Evolutionary conservation across 2,888 invertebrate genomes (phyloP), one percentile per base, ranked within the genome.

Genomic region (Andricus quercusramuli): DNA sequence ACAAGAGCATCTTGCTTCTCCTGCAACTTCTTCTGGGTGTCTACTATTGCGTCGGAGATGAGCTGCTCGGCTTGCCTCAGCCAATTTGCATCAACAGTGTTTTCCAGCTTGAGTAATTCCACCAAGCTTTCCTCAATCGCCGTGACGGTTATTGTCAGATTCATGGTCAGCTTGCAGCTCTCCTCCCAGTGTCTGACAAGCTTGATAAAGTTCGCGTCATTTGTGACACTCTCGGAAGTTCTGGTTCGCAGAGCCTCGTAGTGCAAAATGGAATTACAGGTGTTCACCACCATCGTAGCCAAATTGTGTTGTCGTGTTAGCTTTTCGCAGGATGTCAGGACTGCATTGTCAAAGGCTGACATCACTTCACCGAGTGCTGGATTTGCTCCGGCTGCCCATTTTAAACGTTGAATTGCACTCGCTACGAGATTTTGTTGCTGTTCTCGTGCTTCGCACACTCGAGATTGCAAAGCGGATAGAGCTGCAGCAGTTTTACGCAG

Each of bases 311-410:
- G 94, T 0, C 93, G 88, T 15, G 93, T 91, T 13, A 95, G 89
- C 76, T 94, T 93, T 29, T 93, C 93, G 82, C 94, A 93, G 64
- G 94, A 93, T 0, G 92, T 90, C n/a, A 93, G 89, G 0, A 95
- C 94, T 0, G 94, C 94, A 78, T 93, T 93, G 88, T 96, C 95
- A 86, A 96, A 95, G 32, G 95, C 94, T 2, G 94, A 94, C 89
- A 95, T 94, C 37, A 96, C 94, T 83, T 95, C 94, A 6, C 93
- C 93, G 20, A 96, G 93, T 51, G 95, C 95, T 0, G 97, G 97
- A 93, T 98, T 97, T 0, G 97, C 97, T 6, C 97, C 98, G 11
- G 96, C 96, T 0, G 97, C 97, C 98, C 98, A 98, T 89, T 97
- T 97, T 78, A 98, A 94, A 68, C 96, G 93, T 90, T 96, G 96